Evolutionary conservation across 2,888 invertebrate genomes (phyloP), one percentile per base, ranked within the genome.

Genomic region (Rotaria sp.): DNA sequence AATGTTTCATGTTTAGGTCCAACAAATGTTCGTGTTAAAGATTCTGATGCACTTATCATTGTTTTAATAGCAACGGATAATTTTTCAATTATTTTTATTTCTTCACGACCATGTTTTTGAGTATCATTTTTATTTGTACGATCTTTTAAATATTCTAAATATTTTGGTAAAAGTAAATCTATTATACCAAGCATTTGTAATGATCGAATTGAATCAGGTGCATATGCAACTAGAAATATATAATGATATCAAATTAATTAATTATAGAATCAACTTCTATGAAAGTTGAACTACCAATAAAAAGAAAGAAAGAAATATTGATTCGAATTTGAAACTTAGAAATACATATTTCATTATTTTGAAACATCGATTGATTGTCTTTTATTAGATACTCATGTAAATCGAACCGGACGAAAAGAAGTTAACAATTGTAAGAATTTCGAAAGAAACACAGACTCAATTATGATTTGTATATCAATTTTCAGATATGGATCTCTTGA

Each of bases 131-230:
- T 95, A 13, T 94, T 85, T 5, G 86, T 86, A 30, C 59, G 59
- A 24, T 55, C 93, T 90, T 97, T 96, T 88, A 98, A 95, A 92
- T 97, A 95, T 90, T 95, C 95, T 86, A 99, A 94, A 91, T 97
- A 97, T 89, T 96, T 96, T 0, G 98, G 98, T 80, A 99, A 92
- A 89, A 98, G 95, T 2, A 98, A 97, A 92, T 99, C 97, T 88
- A 99, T 92, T 89, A 98, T 96, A 84, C 95, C 96, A 89, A 93
- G 89, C 93, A 93, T 93, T 89, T 93, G 93, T 88, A 91, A 91
- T 87, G 92, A 92, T 74, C 93, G 90, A 87, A 91, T 94, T 87
- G 97, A 96, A 91, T 99, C 98, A 11, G 98, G 96, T 0, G 98
- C 95, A 91, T 98, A 99, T 0, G 97, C 97, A 10, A 98, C 96